Percentiles rank a stretch among this genome's conserved stretches.
phyloP scores from a whole-genome alignment of 2,888 invertebrate genomes.

The Thecocarcelia acutangulata region DNA sequence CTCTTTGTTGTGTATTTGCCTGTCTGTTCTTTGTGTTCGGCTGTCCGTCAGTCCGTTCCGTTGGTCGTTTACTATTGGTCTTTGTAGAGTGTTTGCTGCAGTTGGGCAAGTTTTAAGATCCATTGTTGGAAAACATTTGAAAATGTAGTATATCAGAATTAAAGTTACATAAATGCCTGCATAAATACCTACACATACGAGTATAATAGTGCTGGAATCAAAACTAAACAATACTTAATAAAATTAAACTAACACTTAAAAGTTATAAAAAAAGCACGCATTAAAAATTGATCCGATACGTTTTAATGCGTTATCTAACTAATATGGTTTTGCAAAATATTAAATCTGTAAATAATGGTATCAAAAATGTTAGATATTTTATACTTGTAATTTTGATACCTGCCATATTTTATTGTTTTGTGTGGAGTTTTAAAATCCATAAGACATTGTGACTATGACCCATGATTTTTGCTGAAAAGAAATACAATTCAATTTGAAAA shows the following conservation, averaged over 20 bases:
- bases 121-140: conserved; percentile 54
- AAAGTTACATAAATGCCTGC: conserved; percentile 33
- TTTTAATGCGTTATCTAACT: no score
- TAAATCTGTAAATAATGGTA: no score
- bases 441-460: no score
- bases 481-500: no score
- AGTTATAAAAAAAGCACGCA: no score
- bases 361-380: no score
- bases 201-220: conserved; percentile 4
- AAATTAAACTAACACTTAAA: background rate
- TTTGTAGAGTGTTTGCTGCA: conserved; percentile 43
- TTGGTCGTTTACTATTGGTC: conserved; percentile 44
- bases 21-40: conserved; percentile 15
- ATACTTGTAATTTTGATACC: no score
- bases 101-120: conserved; percentile 59
- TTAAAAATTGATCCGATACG: no score
- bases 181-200: conserved; percentile 9
- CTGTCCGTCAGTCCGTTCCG: conserved; percentile 9
- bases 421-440: no score
- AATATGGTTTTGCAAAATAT: no score
- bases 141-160: conserved; percentile 51
- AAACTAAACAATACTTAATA: conserved; percentile 6
- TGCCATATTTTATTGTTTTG: no score
- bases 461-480: no score
- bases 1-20: conserved; percentile 11